These are phyloP conservation scores for Acanthopagrus latus DNA, from an alignment of 2,797 vertebrate species.

Conservation along the genomic window DNA sequence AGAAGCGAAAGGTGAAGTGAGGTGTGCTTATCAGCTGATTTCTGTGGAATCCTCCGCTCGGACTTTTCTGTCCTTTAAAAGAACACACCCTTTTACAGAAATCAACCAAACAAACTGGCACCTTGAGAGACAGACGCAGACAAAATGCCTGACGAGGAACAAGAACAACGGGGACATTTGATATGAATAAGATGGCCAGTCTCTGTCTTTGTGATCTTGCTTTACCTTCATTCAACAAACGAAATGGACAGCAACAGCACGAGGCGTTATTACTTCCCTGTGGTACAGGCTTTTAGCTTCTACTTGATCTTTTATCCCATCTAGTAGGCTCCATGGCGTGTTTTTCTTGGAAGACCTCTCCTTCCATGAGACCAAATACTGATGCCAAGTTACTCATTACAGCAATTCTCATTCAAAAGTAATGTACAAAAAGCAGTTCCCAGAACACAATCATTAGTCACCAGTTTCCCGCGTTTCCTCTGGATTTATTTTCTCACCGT, in stretches of 20 bases:
- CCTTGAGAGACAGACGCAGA: not conserved
- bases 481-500: not conserved
- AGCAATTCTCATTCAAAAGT: not conserved
- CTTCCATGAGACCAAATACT: not conserved
- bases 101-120: not conserved
- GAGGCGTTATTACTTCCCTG: no score
- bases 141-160: not conserved
- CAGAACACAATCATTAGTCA: slow-evolving; percentile 16
- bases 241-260: not conserved
- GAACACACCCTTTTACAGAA: not conserved
- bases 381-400: not conserved
- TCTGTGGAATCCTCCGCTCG: slow-evolving; percentile 46
- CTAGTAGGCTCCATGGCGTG: not conserved
- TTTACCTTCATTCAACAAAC: no score
- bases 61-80: slow-evolving; percentile 53
- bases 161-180: not conserved
- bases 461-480: not conserved
- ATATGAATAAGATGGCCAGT: not conserved
- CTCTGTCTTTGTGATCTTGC: no score
- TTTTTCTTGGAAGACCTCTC: no score
- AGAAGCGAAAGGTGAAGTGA: slow-evolving; percentile 67
- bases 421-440: not conserved
- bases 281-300: not conserved
- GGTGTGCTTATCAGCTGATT: slow-evolving; percentile 61
- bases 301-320: no score